Conservation (phyloP, 2,797 vertebrate species). For the Ambastaia sidthimunki region DNA sequence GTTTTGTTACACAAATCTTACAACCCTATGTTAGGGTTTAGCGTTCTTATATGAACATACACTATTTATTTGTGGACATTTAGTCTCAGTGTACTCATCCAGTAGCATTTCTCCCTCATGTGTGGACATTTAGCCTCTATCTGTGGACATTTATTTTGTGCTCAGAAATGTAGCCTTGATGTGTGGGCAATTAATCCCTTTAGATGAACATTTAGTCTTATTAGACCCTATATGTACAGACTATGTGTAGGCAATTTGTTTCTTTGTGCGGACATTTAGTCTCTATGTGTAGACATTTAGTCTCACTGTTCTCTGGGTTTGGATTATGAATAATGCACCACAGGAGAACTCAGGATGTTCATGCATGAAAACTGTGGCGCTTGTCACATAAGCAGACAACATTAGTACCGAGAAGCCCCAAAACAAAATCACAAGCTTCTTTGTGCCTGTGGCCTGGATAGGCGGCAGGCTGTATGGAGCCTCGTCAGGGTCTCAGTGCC, state of each 20-base stretch:
- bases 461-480: conserved; percentile 26
- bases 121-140: neutral
- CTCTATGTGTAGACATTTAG: neutral
- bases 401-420: conserved; percentile 26
- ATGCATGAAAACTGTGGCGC: conserved; percentile 24
- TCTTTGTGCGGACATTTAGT: neutral
- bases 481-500: conserved; percentile 24
- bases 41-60: no score
- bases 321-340: conserved; percentile 23
- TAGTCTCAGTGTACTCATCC: neutral
- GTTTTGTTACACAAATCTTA: no score
- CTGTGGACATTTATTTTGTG: neutral
- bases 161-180: neutral
- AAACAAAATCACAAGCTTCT: conserved; percentile 40
- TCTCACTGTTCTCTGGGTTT: conserved; percentile 8
- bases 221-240: neutral
- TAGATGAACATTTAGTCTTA: neutral
- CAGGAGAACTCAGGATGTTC: conserved; percentile 1
- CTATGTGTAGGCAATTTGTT: neutral
- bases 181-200: neutral
- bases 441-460: conserved; percentile 39
- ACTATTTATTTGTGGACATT: neutral
- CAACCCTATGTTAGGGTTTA: no score
- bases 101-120: neutral
- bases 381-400: conserved; percentile 18